phyloP scores from a whole-genome alignment of 2,888 invertebrate species.

The Eupithecia pulchellata region DNA sequence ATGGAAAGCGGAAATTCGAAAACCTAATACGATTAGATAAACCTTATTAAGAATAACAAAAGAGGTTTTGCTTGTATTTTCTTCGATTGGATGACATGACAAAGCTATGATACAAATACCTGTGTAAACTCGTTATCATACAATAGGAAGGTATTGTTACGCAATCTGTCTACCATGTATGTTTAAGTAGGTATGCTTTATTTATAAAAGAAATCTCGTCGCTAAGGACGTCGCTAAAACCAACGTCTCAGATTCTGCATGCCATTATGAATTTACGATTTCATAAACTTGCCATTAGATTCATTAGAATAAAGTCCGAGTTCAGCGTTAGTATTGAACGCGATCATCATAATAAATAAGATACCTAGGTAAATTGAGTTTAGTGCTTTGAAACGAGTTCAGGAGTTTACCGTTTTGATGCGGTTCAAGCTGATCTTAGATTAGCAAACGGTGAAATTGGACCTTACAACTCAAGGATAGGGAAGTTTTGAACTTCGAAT shows the following conservation, averaged over 20 bases:
- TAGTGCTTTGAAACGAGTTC: too few relatives aligned
- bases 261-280: background rate
- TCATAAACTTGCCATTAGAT: background rate
- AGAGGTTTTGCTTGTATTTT: background rate
- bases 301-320: too few relatives aligned
- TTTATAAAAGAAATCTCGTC: slow-evolving; percentile 6
- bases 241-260: background rate
- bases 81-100: background rate
- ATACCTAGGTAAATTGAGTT: too few relatives aligned
- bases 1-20: background rate
- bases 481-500: background rate
- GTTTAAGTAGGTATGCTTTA: background rate
- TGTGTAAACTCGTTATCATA: slow-evolving; percentile 1
- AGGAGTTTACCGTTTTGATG: too few relatives aligned
- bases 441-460: too few relatives aligned
- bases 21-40: too few relatives aligned
- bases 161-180: background rate
- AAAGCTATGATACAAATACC: background rate
- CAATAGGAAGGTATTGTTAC: slow-evolving; percentile 1
- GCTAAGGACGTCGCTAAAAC: background rate
- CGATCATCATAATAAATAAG: too few relatives aligned
- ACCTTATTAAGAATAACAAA: background rate
- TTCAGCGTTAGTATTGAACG: too few relatives aligned
- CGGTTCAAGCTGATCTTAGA: too few relatives aligned
- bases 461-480: background rate